Conservation (phyloP, 1,140 invertebrate species). For the Drosophila quadrilineata region DNA sequence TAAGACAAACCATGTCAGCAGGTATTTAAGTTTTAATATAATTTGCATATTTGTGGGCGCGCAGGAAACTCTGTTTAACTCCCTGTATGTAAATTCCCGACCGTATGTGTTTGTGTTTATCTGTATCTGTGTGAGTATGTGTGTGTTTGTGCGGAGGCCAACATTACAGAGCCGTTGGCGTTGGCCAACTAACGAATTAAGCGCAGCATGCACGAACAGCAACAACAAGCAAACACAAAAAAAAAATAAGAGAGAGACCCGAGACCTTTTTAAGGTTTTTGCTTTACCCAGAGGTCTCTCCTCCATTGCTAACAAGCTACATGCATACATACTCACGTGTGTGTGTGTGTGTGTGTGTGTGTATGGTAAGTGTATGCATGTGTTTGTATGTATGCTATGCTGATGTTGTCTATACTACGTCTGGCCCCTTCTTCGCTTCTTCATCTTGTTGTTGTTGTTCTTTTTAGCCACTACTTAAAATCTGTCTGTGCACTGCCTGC, state of each 20-base stretch:
- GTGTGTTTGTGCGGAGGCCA: conserved; percentile 37
- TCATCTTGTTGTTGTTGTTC: conserved; percentile 12
- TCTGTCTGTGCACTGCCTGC: conserved; percentile 17
- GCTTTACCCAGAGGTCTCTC: conserved; percentile 36
- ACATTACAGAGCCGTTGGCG: conserved; percentile 59
- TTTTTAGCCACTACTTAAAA: conserved; percentile 28
- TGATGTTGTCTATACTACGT: conserved; percentile 18
- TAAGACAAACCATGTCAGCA: conserved; percentile 57
- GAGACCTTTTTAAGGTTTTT: conserved; percentile 31
- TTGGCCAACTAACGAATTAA: conserved; percentile 58
- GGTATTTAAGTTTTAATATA: conserved; percentile 63
- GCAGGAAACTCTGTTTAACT: conserved; percentile 38
- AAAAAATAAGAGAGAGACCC: conserved; percentile 37
- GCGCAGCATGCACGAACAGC: conserved; percentile 25
- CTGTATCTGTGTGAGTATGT: background rate
- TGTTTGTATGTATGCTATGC: background rate
- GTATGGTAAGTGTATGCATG: background rate
- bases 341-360: background rate
- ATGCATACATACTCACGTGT: background rate
- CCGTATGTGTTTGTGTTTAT: background rate
- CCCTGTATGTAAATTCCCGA: background rate
- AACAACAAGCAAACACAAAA: conserved; percentile 14
- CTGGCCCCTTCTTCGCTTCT: conserved; percentile 15
- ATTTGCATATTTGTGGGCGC: conserved; percentile 65
- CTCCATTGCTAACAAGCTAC: conserved; percentile 65